Evolutionary conservation across 1,140 invertebrate species (phyloP).

Genomic region (Hermatobates lingyangjiaoensis): DNA sequence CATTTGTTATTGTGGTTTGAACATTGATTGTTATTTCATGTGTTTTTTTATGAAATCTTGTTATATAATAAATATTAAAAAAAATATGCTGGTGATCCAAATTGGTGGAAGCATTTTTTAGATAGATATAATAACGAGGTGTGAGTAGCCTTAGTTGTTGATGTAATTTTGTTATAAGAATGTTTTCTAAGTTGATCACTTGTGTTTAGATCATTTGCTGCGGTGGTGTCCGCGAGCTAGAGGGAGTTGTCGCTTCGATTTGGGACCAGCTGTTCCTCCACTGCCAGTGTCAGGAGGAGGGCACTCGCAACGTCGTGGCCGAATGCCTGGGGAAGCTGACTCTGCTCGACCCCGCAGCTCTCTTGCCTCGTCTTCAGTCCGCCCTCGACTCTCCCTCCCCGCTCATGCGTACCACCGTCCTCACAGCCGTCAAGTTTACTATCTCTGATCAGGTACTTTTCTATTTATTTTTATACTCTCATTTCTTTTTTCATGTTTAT

Average conservation of each 20-base stretch:
- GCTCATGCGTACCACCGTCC: slow-evolving; percentile 85
- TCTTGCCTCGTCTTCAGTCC: slow-evolving; percentile 58
- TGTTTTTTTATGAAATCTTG: no score
- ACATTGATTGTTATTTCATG: no score
- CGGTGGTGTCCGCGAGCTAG: slow-evolving; percentile 52
- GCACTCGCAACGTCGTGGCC: slow-evolving; percentile 92
- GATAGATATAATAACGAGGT: no score
- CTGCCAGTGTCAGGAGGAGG: slow-evolving; percentile 90
- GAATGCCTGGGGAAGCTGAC: slow-evolving; percentile 96
- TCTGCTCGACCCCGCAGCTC: slow-evolving; percentile 70
- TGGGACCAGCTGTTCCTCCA: slow-evolving; percentile 80
- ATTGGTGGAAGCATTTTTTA: no score
- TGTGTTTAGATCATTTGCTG: no score
- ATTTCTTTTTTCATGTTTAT: no score
- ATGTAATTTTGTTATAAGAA: no score
- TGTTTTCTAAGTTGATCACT: no score
- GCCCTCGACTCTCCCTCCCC: slow-evolving; percentile 60
- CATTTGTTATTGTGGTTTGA: no score
- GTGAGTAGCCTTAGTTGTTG: no score
- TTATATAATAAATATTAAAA: no score
- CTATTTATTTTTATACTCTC: slow-evolving; percentile 10
- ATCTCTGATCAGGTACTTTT: slow-evolving; percentile 71
- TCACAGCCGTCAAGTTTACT: slow-evolving; percentile 95
- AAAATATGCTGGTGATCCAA: no score
- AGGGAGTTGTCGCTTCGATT: slow-evolving; percentile 74